phyloP scores from a whole-genome alignment of 23 tunicate genomes.

The Ascidia mentula region DNA sequence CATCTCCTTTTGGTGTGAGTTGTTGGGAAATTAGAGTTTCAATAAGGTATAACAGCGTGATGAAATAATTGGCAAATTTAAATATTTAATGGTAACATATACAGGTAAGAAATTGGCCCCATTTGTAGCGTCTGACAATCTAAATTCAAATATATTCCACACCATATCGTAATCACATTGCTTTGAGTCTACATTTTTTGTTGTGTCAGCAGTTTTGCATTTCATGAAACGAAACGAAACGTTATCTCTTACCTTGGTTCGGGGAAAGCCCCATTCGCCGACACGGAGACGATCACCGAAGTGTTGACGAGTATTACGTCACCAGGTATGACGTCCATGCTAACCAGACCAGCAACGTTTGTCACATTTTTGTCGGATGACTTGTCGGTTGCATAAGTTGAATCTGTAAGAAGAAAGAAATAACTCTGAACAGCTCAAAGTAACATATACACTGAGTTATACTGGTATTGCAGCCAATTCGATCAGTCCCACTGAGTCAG shows the following conservation, averaged over 20 bases:
- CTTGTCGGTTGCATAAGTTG: neutral
- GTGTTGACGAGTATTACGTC: constrained; percentile 30
- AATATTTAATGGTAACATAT: too few relatives aligned
- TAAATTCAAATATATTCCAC: neutral
- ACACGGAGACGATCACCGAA: constrained; percentile 33
- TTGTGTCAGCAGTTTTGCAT: neutral
- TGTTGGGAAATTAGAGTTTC: too few relatives aligned
- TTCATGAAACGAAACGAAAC: neutral
- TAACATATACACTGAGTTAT: too few relatives aligned
- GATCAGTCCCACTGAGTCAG: too few relatives aligned
- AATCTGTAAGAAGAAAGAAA: neutral
- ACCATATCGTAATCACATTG: neutral
- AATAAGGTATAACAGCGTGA: too few relatives aligned
- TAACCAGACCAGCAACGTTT: constrained; percentile 32
- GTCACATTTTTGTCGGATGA: neutral
- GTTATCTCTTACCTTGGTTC: constrained; percentile 60
- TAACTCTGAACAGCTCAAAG: too few relatives aligned
- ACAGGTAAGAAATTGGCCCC: too few relatives aligned
- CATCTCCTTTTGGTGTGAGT: too few relatives aligned
- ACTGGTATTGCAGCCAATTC: too few relatives aligned
- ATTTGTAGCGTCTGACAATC: too few relatives aligned
- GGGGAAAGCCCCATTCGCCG: constrained; percentile 74
- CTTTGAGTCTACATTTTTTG: neutral
- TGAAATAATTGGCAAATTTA: too few relatives aligned
- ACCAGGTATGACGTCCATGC: constrained; percentile 46